A percentile compares a stretch with the other conserved stretches of the same genome.
These are phyloP conservation scores for Lutjanus campechanus DNA, from an alignment of 2,797 vertebrate species.

Conservation along the genomic window DNA sequence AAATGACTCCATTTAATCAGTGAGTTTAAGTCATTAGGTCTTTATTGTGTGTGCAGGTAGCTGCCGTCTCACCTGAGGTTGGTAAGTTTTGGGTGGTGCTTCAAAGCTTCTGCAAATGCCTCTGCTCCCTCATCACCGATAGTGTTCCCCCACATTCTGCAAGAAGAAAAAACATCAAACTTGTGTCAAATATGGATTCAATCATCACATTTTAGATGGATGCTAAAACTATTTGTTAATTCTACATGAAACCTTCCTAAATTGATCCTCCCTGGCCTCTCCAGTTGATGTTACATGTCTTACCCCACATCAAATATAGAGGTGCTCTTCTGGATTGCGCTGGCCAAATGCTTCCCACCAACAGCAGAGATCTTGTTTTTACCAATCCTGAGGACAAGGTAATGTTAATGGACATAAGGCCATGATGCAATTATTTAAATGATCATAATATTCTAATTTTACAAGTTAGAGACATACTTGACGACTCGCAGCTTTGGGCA, in stretches of 20 bases:
- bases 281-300: slow-evolving; percentile 46
- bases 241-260: not conserved
- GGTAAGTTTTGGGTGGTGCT: slow-evolving; percentile 88
- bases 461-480: slow-evolving; percentile 85
- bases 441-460: not conserved
- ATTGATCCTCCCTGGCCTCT: not conserved
- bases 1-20: not conserved
- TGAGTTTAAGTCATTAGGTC: not conserved
- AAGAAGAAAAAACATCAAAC: slow-evolving; percentile 5
- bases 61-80: slow-evolving; percentile 89
- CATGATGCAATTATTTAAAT: not conserved
- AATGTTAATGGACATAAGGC: not conserved
- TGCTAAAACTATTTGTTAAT: too few species aligned
- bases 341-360: slow-evolving; percentile 90
- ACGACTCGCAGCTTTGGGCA: slow-evolving; percentile 89
- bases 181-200: not conserved
- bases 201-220: not conserved
- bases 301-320: slow-evolving; percentile 94
- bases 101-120: slow-evolving; percentile 92
- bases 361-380: slow-evolving; percentile 91
- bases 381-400: slow-evolving; percentile 86
- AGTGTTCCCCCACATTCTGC: slow-evolving; percentile 96
- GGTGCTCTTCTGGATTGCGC: slow-evolving; percentile 90
- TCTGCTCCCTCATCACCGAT: slow-evolving; percentile 93
- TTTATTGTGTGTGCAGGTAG: not conserved